Conservation (phyloP, 2,113 vertebrate genomes). For the Bucco capensis region DNA sequence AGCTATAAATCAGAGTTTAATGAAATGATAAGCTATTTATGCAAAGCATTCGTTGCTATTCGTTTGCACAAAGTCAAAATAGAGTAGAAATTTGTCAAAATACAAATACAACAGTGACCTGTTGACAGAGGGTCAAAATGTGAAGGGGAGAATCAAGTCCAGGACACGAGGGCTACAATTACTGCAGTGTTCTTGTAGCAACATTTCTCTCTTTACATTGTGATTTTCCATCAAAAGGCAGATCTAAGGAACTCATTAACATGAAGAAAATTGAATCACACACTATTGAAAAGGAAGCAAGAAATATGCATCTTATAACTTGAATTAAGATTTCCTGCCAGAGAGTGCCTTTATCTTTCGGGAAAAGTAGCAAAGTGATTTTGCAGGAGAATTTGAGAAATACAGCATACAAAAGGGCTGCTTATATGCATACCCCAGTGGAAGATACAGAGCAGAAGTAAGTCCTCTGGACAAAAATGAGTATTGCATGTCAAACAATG, state of each 20-base stretch:
- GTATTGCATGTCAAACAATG: not conserved
- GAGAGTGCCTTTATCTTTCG: slow-evolving; percentile 17
- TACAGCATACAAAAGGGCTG: not conserved
- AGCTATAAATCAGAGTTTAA: slow-evolving; percentile 18
- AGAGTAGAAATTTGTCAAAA: not conserved
- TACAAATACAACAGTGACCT: not conserved
- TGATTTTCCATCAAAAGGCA: not conserved
- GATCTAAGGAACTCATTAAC: not conserved
- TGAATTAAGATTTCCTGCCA: not conserved
- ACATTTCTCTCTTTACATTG: not conserved
- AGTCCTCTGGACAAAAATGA: not conserved
- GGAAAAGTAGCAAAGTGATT: slow-evolving; percentile 1
- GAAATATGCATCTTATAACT: not conserved
- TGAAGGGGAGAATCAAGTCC: not conserved
- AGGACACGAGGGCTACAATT: not conserved
- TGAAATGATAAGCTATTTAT: slow-evolving; percentile 20
- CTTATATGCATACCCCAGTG: not conserved
- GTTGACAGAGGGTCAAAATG: not conserved
- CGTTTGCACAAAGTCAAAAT: not conserved
- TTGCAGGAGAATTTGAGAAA: slow-evolving; percentile 27
- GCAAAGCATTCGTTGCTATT: not conserved
- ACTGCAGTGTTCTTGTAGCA: not conserved
- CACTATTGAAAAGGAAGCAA: not conserved
- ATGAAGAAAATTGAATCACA: not conserved
- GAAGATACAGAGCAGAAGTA: not conserved